phyloP scores from a whole-genome alignment of 2,888 invertebrate species.

The Callimorpha dominula region DNA sequence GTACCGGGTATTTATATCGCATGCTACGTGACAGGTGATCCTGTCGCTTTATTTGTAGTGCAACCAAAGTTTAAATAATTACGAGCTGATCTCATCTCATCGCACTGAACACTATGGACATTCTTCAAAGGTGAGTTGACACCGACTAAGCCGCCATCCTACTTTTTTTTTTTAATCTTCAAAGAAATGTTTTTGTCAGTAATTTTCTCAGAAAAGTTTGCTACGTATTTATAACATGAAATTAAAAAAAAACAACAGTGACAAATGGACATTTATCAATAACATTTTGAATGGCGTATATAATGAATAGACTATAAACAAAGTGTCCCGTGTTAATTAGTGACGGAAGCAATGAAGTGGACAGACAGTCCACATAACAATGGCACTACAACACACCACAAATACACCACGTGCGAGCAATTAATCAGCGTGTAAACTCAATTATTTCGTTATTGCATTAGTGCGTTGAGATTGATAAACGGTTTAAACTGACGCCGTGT shows the following conservation, averaged over 20 bases:
- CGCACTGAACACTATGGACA: not conserved
- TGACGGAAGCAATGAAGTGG: not conserved
- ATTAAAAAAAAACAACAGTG: no score
- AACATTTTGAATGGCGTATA: not conserved
- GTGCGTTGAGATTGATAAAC: constrained; percentile 3
- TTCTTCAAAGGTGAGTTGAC: not conserved
- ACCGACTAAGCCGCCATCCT: not conserved
- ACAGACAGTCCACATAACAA: not conserved
- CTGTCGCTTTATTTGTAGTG: constrained; percentile 31
- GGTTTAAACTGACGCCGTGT: not conserved
- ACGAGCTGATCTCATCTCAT: constrained; percentile 24
- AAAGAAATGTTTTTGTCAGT: no score
- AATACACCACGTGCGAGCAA: constrained; percentile 6
- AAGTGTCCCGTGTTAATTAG: not conserved
- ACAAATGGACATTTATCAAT: not conserved
- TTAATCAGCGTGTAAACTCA: constrained; percentile 4
- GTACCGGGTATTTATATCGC: constrained; percentile 1
- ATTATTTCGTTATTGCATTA: constrained; percentile 5
- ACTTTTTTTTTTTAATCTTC: no score
- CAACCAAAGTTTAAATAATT: constrained; percentile 34
- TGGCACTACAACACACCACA: not conserved
- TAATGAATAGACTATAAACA: not conserved
- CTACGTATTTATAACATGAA: no score
- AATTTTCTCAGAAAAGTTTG: no score
- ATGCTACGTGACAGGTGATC: not conserved